Evolutionary conservation across 92 coral and sea anemone genomes (phyloP).

Genomic region (Parazoanthus atlanticus): DNA sequence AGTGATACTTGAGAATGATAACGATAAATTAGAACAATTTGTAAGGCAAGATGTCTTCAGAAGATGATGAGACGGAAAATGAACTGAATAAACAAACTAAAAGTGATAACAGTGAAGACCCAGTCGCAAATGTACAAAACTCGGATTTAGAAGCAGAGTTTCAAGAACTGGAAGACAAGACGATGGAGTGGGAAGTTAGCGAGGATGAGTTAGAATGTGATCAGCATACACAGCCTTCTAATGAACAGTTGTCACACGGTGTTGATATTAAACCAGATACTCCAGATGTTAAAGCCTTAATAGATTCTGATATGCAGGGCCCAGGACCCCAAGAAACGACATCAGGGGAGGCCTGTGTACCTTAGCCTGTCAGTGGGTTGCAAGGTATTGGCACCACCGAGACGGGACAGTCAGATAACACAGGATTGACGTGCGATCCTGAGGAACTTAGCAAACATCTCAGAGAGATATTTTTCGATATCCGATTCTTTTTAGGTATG

Average conservation of each 20-base stretch:
- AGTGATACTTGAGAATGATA: neutral
- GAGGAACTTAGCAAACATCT: constrained; percentile 72
- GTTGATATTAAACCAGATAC: neutral
- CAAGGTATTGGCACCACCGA: neutral
- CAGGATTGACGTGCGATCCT: constrained; percentile 17
- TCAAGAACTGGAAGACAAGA: constrained; percentile 80
- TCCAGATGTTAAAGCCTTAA: neutral
- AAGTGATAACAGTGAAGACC: neutral
- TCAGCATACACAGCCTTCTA: neutral
- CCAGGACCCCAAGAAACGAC: neutral
- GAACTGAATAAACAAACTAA: neutral
- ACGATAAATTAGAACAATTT: neutral
- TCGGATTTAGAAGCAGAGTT: constrained; percentile 73
- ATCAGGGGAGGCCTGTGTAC: neutral
- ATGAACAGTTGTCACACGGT: neutral
- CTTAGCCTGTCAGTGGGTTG: neutral
- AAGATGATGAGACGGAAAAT: neutral
- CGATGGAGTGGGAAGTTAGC: constrained; percentile 79
- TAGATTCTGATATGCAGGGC: constrained; percentile 2
- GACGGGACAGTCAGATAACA: neutral
- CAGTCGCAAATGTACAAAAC: neutral
- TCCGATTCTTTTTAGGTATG: constrained; percentile 87
- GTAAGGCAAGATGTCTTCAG: neutral
- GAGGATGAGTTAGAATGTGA: constrained; percentile 52
- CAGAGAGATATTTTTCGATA: constrained; percentile 78